These are phyloP conservation scores for Hoplostethus mediterraneus DNA, from an alignment of 2,797 vertebrate species.

Conservation along the genomic window DNA sequence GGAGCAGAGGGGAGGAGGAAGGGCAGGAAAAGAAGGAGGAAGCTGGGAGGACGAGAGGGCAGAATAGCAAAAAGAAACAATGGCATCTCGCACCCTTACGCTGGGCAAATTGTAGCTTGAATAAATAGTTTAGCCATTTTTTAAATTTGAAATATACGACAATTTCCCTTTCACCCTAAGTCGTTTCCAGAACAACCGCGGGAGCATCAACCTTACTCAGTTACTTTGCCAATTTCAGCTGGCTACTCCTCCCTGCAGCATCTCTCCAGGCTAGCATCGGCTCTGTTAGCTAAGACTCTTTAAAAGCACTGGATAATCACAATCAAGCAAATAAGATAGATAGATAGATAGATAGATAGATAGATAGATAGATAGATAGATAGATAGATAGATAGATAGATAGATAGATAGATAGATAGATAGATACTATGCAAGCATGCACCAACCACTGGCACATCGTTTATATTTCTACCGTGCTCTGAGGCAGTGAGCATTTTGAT, in stretches of 20 bases:
- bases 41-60: conserved; percentile 45
- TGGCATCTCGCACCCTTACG: conserved; percentile 33
- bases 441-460: conserved; percentile 23
- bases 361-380: background rate
- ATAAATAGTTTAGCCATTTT: conserved; percentile 27
- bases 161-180: conserved; percentile 9
- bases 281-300: conserved; percentile 1
- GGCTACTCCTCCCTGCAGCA: background rate
- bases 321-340: conserved; percentile 15
- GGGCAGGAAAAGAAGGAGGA: conserved; percentile 26
- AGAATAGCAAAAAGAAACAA: conserved; percentile 62
- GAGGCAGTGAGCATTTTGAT: background rate
- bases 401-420: no score
- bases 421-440: conserved; percentile 27
- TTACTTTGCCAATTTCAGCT: conserved; percentile 5
- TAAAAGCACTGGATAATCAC: conserved; percentile 30
- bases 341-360: no score
- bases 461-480: background rate
- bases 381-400: no score
- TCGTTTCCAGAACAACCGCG: background rate
- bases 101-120: conserved; percentile 24
- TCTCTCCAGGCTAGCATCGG: background rate
- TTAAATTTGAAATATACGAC: conserved; percentile 24
- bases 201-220: background rate
- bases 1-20: conserved; percentile 53